These are phyloP conservation scores for Gisinianus flammeolus DNA, from an alignment of 2,888 invertebrate genomes.

Conservation along the genomic window DNA sequence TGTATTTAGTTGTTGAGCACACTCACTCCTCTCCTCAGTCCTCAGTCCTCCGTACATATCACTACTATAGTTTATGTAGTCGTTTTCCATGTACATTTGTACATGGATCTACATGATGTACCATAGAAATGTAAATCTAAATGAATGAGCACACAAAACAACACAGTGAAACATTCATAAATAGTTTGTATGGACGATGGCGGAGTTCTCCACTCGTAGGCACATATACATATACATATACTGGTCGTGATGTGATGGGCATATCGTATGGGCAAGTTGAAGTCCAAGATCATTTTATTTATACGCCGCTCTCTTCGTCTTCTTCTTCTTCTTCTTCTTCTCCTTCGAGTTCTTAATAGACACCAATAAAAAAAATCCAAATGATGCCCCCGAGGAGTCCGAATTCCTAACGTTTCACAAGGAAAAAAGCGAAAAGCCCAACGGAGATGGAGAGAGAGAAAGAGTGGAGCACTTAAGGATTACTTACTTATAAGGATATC, in stretches of 20 bases:
- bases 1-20: constrained; percentile 32
- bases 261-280: constrained; percentile 52
- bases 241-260: constrained; percentile 54
- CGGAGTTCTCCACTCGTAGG: too few relatives aligned
- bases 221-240: too few relatives aligned
- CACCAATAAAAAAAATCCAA: constrained; percentile 52
- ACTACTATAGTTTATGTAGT: neutral
- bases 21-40: neutral
- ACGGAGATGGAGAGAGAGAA: neutral
- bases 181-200: constrained; percentile 33
- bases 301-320: constrained; percentile 45
- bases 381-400: constrained; percentile 47
- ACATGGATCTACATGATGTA: too few relatives aligned
- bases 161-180: constrained; percentile 41
- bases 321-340: neutral
- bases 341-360: constrained; percentile 45
- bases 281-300: constrained; percentile 50
- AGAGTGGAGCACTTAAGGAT: constrained; percentile 3
- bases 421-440: too few relatives aligned
- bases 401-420: constrained; percentile 45
- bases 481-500: too few relatives aligned
- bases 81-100: neutral
- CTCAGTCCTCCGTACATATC: neutral
- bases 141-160: constrained; percentile 37
- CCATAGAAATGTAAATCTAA: constrained; percentile 28